Conservation (phyloP, 2,113 vertebrate genomes). For the Heterochromis multidens region DNA sequence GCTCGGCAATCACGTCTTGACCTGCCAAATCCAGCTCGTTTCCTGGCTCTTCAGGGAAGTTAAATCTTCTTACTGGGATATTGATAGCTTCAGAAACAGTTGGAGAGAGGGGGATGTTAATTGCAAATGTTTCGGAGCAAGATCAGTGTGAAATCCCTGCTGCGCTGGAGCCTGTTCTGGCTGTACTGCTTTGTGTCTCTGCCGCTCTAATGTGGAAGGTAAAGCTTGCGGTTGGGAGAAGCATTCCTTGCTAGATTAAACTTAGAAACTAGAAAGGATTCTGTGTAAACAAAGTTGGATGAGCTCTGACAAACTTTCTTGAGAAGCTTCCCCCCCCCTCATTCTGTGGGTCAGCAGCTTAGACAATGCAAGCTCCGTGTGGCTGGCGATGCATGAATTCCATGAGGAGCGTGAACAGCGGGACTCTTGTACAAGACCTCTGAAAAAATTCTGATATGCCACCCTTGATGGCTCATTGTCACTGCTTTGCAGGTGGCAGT, state of each 20-base stretch:
- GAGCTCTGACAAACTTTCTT: not conserved
- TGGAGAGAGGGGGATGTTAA: constrained; percentile 60
- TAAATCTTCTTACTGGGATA: constrained; percentile 63
- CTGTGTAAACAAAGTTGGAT: not conserved
- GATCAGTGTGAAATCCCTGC: constrained; percentile 62
- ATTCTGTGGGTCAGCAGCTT: constrained; percentile 4
- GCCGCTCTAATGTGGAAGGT: constrained; percentile 16
- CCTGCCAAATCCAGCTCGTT: constrained; percentile 44
- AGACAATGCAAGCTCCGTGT: not conserved
- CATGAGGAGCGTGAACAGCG: not conserved
- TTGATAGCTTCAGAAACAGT: constrained; percentile 63
- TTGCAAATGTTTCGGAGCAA: constrained; percentile 66
- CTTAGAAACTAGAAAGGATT: not conserved
- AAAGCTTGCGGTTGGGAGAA: not conserved
- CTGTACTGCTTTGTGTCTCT: constrained; percentile 38
- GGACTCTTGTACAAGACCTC: not conserved
- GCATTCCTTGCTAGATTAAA: not conserved
- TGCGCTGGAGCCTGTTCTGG: constrained; percentile 43
- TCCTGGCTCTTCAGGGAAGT: constrained; percentile 49
- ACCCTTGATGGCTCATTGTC: not conserved
- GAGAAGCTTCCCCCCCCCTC: not conserved
- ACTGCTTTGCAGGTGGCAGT: not conserved
- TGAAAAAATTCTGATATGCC: not conserved
- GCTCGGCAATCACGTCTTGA: constrained; percentile 15
- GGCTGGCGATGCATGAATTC: not conserved